Evolutionary conservation across 2,888 invertebrate genomes (phyloP), one percentile per base, ranked within the genome.

Genomic region (Pedicia rivosa): DNA sequence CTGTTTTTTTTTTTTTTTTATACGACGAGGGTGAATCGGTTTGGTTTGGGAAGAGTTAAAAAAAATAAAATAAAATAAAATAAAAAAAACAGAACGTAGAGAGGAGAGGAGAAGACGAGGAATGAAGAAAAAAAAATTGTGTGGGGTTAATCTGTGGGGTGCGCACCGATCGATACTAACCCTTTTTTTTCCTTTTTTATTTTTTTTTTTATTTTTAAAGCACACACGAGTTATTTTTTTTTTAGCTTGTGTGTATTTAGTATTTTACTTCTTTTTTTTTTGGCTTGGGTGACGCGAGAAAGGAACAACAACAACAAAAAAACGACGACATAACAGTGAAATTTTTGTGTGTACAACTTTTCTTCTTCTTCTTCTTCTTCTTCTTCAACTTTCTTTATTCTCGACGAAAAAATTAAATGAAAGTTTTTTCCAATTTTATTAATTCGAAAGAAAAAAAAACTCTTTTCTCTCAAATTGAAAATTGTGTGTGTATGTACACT

Each of bases 111-210:
- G n/a, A n/a, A n/a, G n/a, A n/a, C n/a, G n/a, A n/a, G n/a, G n/a
- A n/a, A n/a, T n/a, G n/a, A 24, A 10, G n/a, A 24, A 10, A 24
- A 17, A 30, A 13, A 30, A 30, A 30, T 6, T 17, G n/a, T 7
- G 30, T 30, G 30, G 30, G 30, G 30, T 30, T 30, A 30, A 30
- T 30, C 30, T 30, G 17, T 30, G 30, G 30, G 30, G 30, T 30
- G 30, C n/a, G 17, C 30, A 19, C 30, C 17, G 16, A 19, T 30
- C 16, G 16, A 30, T 30, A 17, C 19, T 30, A 30, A 30, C 30
- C 16, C 19, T 30, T 30, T 30, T 30, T 30, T 30, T 30, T 30
- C 17, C 19, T 30, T 30, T 16, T 30, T 17, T 19, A 19, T 17
- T 30, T 30, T 17, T 17, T 30, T 30, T 30, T 30, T 30, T 30